Conservation (phyloP, 2,113 vertebrate species). For the Athene cunicularia region DNA sequence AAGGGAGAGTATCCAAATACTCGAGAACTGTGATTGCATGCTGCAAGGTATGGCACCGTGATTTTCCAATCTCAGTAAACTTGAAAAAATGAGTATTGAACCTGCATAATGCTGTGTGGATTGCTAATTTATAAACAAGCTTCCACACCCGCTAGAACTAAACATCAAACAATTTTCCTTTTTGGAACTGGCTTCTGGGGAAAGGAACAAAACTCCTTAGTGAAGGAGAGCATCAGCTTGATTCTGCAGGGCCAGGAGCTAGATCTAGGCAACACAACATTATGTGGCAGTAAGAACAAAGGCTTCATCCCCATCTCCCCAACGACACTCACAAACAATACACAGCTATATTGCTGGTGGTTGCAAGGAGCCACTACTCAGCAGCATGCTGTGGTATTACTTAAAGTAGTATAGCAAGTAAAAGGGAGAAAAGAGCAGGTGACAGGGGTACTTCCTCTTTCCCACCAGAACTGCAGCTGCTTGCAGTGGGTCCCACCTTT, state of each 20-base stretch:
- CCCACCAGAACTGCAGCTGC: background rate
- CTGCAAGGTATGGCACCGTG: background rate
- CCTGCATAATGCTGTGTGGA: background rate
- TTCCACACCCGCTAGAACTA: background rate
- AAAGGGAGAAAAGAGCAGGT: background rate
- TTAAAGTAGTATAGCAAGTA: background rate
- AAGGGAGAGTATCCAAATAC: background rate
- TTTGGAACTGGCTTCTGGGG: background rate
- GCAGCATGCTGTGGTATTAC: no score
- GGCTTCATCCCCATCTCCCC: background rate
- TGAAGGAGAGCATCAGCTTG: background rate
- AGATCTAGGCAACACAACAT: rapidly evolving
- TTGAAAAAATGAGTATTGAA: background rate
- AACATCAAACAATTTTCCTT: background rate
- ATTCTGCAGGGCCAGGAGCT: background rate
- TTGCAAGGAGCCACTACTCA: background rate
- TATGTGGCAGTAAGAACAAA: background rate
- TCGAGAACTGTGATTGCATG: background rate
- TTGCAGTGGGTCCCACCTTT: background rate
- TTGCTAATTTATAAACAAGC: background rate
- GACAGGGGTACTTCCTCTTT: background rate
- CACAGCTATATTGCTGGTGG: background rate
- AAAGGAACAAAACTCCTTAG: background rate
- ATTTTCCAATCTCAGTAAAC: background rate
- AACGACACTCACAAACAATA: background rate